phyloP scores from a whole-genome alignment of 2,113 vertebrate species.

The Labeo rohita region DNA sequence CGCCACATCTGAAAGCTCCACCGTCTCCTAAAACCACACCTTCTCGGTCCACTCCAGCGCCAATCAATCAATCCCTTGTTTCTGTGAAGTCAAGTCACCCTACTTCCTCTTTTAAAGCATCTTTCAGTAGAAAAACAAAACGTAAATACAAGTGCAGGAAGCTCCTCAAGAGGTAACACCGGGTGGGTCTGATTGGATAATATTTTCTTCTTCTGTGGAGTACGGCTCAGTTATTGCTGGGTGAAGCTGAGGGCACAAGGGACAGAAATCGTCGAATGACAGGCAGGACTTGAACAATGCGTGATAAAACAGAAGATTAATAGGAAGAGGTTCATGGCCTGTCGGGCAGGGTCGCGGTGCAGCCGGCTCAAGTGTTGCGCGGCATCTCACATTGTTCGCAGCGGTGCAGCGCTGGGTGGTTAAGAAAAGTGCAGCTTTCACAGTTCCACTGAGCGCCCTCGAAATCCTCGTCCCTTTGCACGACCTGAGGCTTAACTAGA shows the following conservation, averaged over 20 bases:
- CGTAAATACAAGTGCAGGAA: conserved; percentile 68
- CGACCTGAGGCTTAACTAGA: conserved; percentile 69
- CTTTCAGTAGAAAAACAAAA: conserved; percentile 61
- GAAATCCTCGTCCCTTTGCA: conserved; percentile 93
- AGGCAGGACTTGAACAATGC: conserved; percentile 55
- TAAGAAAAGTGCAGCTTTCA: conserved; percentile 98
- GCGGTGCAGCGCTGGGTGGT: conserved; percentile 97
- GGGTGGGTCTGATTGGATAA: conserved; percentile 40
- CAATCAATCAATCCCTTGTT: conserved; percentile 47
- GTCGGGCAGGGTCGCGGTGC: conserved; percentile 47
- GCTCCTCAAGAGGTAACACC: conserved; percentile 51
- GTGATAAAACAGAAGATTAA: conserved; percentile 14
- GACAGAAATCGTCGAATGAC: background rate
- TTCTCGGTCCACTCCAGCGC: conserved; percentile 40
- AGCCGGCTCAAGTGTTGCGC: conserved; percentile 87
- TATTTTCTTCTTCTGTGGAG: conserved; percentile 67
- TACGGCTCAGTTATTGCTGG: conserved; percentile 66
- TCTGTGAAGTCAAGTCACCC: conserved; percentile 52
- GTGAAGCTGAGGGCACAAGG: conserved; percentile 40
- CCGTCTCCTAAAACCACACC: conserved; percentile 49
- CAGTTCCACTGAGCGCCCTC: conserved; percentile 98
- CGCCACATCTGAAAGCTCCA: conserved; percentile 32
- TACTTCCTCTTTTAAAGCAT: conserved; percentile 52
- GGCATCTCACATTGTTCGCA: conserved; percentile 99
- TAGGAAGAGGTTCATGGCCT: background rate